These are phyloP conservation scores for Reticulitermes lucifugus DNA, from an alignment of 2,888 invertebrate genomes.

Conservation along the genomic window DNA sequence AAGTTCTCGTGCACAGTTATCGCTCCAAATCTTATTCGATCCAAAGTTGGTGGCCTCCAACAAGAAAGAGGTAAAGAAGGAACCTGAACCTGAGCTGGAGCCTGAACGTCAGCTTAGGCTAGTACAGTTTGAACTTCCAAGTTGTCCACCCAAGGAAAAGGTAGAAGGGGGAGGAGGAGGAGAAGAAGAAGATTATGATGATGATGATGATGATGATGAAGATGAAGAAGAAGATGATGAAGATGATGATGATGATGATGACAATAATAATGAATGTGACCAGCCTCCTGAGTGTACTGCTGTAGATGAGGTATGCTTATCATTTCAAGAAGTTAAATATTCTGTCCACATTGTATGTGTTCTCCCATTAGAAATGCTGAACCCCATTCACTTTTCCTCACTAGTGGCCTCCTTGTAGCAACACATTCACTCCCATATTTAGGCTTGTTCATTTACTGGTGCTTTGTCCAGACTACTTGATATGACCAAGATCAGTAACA, in stretches of 20 bases:
- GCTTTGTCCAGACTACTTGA: too few species aligned
- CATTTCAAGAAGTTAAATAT: too few species aligned
- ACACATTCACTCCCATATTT: too few species aligned
- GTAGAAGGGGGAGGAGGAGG: slow-evolving; percentile 28
- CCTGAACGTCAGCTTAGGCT: slow-evolving; percentile 7
- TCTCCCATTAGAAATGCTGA: too few species aligned
- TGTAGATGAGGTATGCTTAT: background rate
- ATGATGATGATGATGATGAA: slow-evolving; percentile 42
- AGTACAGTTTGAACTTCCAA: background rate
- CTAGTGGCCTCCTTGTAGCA: too few species aligned
- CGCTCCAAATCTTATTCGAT: slow-evolving; percentile 56
- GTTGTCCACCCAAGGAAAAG: background rate
- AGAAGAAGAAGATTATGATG: slow-evolving; percentile 42
- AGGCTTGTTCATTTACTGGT: too few species aligned
- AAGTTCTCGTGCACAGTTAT: slow-evolving; percentile 57
- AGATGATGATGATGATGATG: slow-evolving; percentile 41
- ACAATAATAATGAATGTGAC: slow-evolving; percentile 18
- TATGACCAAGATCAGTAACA: too few species aligned
- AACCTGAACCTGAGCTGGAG: slow-evolving; percentile 42
- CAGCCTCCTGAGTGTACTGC: background rate
- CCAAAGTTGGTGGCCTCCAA: slow-evolving; percentile 47
- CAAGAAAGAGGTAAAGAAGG: slow-evolving; percentile 44
- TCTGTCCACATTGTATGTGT: too few species aligned
- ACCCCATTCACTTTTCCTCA: too few species aligned
- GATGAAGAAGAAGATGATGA: slow-evolving; percentile 33